Evolutionary conservation across 2,797 vertebrate species (phyloP).

Genomic region (Hemibagrus guttatus): DNA sequence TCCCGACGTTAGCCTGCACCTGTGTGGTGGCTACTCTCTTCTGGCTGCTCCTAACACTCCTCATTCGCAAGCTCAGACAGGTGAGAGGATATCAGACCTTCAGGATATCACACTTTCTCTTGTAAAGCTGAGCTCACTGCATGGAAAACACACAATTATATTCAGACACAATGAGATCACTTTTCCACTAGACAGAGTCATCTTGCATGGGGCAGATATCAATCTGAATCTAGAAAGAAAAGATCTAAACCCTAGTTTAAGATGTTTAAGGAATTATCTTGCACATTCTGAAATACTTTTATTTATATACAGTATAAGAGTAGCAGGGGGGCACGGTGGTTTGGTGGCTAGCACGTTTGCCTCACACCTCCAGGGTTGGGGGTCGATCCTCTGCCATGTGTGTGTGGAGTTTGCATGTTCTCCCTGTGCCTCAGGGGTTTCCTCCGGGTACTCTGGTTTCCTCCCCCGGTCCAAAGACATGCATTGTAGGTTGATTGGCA

Average conservation of each 20-base stretch:
- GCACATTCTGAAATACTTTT: neutral
- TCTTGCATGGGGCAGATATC: neutral
- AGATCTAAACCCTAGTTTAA: neutral
- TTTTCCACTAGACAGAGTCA: neutral
- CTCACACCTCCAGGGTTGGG: too few relatives aligned
- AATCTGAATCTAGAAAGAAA: neutral
- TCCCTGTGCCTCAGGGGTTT: too few relatives aligned
- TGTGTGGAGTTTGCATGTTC: too few relatives aligned
- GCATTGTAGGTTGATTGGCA: too few relatives aligned
- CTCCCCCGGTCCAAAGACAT: too few relatives aligned
- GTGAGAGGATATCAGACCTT: conserved; percentile 70
- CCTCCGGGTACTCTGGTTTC: too few relatives aligned
- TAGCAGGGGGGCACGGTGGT: too few relatives aligned
- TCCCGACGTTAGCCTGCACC: conserved; percentile 87
- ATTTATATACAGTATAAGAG: neutral
- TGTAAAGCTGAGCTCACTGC: too few relatives aligned
- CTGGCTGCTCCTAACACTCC: conserved; percentile 90
- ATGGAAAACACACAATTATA: neutral
- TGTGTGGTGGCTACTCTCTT: conserved; percentile 89
- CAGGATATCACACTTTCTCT: neutral
- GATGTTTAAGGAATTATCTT: neutral
- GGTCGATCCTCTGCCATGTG: too few relatives aligned
- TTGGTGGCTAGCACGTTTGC: too few relatives aligned
- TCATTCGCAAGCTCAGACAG: conserved; percentile 91
- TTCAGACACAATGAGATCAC: neutral